These are phyloP conservation scores for Trissonchulus latispiculum DNA, from an alignment of 2,888 invertebrate genomes.

Conservation along the genomic window DNA sequence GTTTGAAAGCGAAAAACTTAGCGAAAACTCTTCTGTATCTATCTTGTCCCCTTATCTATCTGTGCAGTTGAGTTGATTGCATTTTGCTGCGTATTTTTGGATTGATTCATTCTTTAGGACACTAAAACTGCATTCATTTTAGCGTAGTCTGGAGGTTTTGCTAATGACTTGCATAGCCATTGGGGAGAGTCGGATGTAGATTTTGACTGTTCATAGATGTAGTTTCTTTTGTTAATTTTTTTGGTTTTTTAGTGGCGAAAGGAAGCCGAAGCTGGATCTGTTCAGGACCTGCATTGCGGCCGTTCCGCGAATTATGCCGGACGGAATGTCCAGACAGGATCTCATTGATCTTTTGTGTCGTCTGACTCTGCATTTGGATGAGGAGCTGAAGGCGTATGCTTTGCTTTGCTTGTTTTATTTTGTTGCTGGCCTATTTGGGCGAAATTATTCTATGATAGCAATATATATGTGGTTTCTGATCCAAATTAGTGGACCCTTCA, in stretches of 20 bases:
- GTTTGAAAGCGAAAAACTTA: no score
- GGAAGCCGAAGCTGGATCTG: slow-evolving; percentile 92
- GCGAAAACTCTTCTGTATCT: no score
- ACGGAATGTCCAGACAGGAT: slow-evolving; percentile 88
- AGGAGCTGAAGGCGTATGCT: slow-evolving; percentile 68
- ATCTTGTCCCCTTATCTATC: no score
- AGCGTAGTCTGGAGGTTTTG: no score
- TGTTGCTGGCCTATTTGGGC: background rate
- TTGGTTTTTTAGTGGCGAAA: slow-evolving; percentile 59
- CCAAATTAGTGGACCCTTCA: slow-evolving; percentile 20
- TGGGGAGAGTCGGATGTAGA: no score
- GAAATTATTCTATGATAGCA: background rate
- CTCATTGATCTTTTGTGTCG: slow-evolving; percentile 84
- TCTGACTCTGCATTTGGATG: slow-evolving; percentile 94
- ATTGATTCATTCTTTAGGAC: no score
- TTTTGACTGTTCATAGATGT: no score
- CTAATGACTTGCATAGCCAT: no score
- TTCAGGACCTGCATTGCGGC: slow-evolving; percentile 97
- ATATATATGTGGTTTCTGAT: background rate
- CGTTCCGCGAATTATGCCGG: slow-evolving; percentile 90
- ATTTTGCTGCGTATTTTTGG: no score
- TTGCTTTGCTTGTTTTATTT: background rate
- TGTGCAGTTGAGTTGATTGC: no score
- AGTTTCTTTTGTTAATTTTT: no score
- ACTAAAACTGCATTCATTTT: no score